Base-by-base conservation (phyloP, 2,888 invertebrate species). In the Panopea generosa region DNA sequence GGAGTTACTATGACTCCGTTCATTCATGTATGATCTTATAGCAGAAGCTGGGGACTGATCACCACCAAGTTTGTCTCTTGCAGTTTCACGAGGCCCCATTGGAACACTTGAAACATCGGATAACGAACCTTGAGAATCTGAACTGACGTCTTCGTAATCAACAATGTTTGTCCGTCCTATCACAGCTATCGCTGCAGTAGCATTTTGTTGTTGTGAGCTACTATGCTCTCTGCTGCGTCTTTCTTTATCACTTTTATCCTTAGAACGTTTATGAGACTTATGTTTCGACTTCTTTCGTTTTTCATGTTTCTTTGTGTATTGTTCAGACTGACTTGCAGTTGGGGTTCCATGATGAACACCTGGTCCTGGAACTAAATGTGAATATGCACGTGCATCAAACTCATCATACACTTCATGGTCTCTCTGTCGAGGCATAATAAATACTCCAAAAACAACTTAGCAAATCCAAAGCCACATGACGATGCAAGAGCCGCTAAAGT, bases 91-190 rank as follows among this genome's bases (percentile, higher is more conserved):
- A n/a, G 75, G 67, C 9, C 71, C 76, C 55, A 53, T 70, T 29
- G 62, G 66, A 29, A 72, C 56, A 38, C 70, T 57, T 3, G 82
- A 75, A 20, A 79, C 72, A 49, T 80, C 76, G 14, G 83, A 75
- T 2, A 84, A 72, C 22, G 87, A 81, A n/a, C 87, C 88, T 33
- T 33, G 33, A 11, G 88, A 87, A 63, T 89, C 90, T n/a, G 89
- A 89, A 78, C 88, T 89, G 20, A 90, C 86, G 69, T 88, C 89
- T 76, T 90, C 90, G 67, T 90, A 90, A 40, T 83, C 89, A 2
- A 87, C 87, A 55, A 89, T 74, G 61, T 75, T 80, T 16, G 84
- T 77, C 55, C 82, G 77, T 22, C 76, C 81, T 20, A 77, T 55
- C n/a, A 77, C 63, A 27, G 73, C 53, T 14, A 72, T 70, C 11